phyloP scores from a whole-genome alignment of 1,140 invertebrate genomes.

The Pogonomyrmex barbatus region DNA sequence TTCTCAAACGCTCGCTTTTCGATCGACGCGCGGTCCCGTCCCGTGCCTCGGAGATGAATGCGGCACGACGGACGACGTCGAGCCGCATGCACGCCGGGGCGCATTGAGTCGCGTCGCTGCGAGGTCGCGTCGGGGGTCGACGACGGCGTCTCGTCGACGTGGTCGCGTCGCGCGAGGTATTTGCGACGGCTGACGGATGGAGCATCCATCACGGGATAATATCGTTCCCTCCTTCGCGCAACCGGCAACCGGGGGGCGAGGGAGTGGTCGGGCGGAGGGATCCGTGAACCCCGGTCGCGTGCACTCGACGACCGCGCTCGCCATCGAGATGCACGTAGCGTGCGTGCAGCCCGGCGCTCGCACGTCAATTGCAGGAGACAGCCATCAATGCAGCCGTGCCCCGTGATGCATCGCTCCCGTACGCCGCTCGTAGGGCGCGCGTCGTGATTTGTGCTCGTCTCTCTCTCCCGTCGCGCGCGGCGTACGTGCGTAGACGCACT shows the following conservation, averaged over 20 bases:
- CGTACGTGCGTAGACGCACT: conserved; percentile 38
- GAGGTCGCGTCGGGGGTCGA: conserved; percentile 16
- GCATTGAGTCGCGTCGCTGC: conserved; percentile 19
- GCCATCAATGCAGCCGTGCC: conserved; percentile 72
- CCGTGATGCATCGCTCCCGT: conserved; percentile 71
- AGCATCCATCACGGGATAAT: conserved; percentile 75
- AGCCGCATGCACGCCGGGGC: not conserved
- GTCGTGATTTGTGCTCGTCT: conserved; percentile 62
- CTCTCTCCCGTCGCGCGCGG: conserved; percentile 18
- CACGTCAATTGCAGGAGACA: conserved; percentile 75
- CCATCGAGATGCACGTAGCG: conserved; percentile 38
- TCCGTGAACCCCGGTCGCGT: conserved; percentile 12
- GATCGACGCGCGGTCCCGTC: conserved; percentile 25
- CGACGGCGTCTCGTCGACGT: conserved; percentile 39
- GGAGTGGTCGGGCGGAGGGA: not conserved
- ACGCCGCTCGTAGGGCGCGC: conserved; percentile 26
- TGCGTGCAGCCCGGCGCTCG: conserved; percentile 54
- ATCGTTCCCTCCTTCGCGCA: conserved; percentile 67
- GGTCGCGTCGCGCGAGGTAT: conserved; percentile 47
- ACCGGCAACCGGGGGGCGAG: not conserved
- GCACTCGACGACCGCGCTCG: conserved; percentile 30
- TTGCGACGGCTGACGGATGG: conserved; percentile 70
- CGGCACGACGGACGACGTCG: conserved; percentile 42
- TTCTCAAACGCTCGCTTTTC: conserved; percentile 12
- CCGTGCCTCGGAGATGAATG: conserved; percentile 33